Base-by-base conservation (phyloP, 2,888 invertebrate genomes). In the Germaria angustata region DNA sequence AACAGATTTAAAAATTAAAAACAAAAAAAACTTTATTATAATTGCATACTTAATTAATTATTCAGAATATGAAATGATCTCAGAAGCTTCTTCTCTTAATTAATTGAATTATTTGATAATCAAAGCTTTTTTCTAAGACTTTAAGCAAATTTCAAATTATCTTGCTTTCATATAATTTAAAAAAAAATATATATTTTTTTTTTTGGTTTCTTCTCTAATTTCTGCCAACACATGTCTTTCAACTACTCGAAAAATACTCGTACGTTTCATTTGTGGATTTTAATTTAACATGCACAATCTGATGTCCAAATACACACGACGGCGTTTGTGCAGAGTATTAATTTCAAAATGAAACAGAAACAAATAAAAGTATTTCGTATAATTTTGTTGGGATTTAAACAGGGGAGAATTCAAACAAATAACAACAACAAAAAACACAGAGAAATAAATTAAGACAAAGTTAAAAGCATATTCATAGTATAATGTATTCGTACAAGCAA, bases 281-380 rank as follows among this genome's bases (percentile, higher is more conserved):
- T 80, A 72, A 80, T 71, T 78, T 32, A 39, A 53, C 87, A 87
- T 86, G 59, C 22, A 39, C 59, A 39, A 59, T 41, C 24, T 85
- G 72, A 72, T 68, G 78, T 68, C 49, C 76, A 61, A 69, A 51
- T 61, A 46, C 49, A 32, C 28, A 53, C 20, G 41, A 15, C 65
- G 72, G 32, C 63, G 46, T 86, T 85, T 86, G 86, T 83, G 85
- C 85, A 80, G 55, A 80, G 83, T 85, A 81, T 63, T 46, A 59
- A 75, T 78, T 78, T 78, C 22, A 66, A 79, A 82, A 61, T 53
- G 17, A 71, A 82, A 59, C 41, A 28, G 55, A 69, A 57, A 80
- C 13, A n/a, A 39, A 68, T 20, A 49, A 66, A 28, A 55, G 32
- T 65, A 41, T 53, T 68, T 76, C 36, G 59, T 77, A 61, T 36